These are phyloP conservation scores for Cetoscarus ocellatus DNA, from an alignment of 2,797 vertebrate species.

Conservation along the genomic window DNA sequence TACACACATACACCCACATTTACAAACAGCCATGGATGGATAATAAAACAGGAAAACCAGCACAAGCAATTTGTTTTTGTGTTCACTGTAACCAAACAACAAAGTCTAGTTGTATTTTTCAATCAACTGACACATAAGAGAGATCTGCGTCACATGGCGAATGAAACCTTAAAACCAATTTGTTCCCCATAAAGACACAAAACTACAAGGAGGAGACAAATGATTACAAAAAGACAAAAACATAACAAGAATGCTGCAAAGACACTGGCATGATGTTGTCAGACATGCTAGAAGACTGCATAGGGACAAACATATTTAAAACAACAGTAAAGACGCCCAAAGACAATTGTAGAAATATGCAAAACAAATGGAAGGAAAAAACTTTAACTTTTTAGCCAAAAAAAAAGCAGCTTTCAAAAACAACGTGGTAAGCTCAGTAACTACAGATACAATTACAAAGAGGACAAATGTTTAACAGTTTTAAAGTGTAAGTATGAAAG, in stretches of 20 bases:
- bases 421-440: too few relatives aligned
- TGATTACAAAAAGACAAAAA: not conserved
- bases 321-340: too few relatives aligned
- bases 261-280: not conserved
- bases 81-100: not conserved
- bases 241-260: not conserved
- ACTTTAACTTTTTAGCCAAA: too few relatives aligned
- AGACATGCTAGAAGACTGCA: too few relatives aligned
- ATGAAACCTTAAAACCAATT: not conserved
- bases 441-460: too few relatives aligned
- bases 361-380: too few relatives aligned
- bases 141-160: slow-evolving; percentile 4
- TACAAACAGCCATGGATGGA: slow-evolving; percentile 17
- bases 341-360: too few relatives aligned
- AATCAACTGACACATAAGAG: not conserved
- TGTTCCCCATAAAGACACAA: not conserved
- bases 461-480: too few relatives aligned
- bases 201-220: not conserved
- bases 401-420: too few relatives aligned
- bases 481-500: too few relatives aligned
- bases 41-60: not conserved
- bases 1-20: not conserved
- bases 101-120: slow-evolving; percentile 1
- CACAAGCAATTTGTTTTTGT: not conserved
- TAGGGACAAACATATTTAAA: too few relatives aligned